Conservation (phyloP, 2,888 invertebrate genomes). For the Anthrax anthrax region DNA sequence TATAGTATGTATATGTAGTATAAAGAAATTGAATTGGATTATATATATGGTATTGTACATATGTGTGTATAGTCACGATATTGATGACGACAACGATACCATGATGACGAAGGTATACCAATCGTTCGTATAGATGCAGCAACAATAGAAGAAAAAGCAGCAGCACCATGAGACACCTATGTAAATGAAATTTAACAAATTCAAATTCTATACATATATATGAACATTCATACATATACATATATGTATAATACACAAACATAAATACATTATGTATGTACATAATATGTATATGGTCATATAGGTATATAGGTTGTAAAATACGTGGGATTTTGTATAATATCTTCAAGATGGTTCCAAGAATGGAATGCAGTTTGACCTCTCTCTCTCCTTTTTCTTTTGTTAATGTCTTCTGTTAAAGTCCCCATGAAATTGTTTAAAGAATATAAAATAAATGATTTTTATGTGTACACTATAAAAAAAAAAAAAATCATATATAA, state of each 20-base stretch:
- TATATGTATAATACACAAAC: no score
- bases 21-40: no score
- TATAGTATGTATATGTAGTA: no score
- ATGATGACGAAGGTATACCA: background rate
- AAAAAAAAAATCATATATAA: background rate
- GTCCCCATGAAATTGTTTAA: background rate
- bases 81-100: background rate
- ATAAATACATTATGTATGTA: no score
- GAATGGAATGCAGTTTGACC: conserved; percentile 11
- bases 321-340: background rate
- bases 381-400: conserved; percentile 8
- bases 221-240: no score
- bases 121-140: background rate
- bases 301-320: background rate
- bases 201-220: no score
- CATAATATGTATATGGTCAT: no score
- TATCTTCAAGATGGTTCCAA: background rate
- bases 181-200: no score
- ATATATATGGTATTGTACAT: no score
- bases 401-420: background rate
- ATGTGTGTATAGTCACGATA: background rate
- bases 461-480: background rate
- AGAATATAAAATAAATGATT: background rate
- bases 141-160: background rate
- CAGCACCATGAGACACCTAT: background rate